Evolutionary conservation across 2,797 vertebrate genomes (phyloP).

Genomic region (Coregonus suidteri): DNA sequence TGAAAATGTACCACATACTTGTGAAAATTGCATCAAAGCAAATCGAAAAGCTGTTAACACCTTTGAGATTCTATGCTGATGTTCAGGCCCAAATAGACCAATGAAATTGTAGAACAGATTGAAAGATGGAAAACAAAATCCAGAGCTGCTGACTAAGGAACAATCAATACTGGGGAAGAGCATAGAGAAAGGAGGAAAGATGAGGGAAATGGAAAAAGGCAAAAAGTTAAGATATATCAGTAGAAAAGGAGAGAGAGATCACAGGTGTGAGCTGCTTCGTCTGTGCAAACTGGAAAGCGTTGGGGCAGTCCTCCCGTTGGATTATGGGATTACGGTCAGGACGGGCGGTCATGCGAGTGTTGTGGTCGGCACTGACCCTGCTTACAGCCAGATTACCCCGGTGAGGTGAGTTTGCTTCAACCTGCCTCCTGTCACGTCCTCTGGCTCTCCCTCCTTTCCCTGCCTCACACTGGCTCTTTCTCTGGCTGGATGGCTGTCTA

Average conservation of each 20-base stretch:
- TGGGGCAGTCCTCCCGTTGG: neutral
- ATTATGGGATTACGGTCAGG: constrained; percentile 69
- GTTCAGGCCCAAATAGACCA: too few species aligned
- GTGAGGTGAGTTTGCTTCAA: constrained; percentile 59
- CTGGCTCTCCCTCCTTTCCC: constrained; percentile 41
- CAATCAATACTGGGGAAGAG: neutral
- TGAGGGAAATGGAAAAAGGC: neutral
- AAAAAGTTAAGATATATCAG: neutral
- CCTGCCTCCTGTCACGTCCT: constrained; percentile 32
- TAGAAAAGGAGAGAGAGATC: neutral
- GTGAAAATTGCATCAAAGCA: too few species aligned
- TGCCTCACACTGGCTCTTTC: constrained; percentile 11
- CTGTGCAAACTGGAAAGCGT: neutral
- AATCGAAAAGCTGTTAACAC: too few species aligned
- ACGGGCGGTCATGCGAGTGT: constrained; percentile 72
- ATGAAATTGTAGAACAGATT: too few species aligned
- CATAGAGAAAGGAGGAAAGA: neutral
- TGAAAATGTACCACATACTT: too few species aligned
- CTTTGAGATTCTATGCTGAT: too few species aligned
- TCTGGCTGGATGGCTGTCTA: neutral
- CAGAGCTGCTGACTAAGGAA: neutral
- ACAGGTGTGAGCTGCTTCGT: neutral
- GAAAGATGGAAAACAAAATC: neutral
- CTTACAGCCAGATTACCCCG: constrained; percentile 76
- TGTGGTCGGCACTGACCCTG: constrained; percentile 70